Evolutionary conservation across 2,113 vertebrate species (phyloP).

Genomic region (Alaudala cheleensis): DNA sequence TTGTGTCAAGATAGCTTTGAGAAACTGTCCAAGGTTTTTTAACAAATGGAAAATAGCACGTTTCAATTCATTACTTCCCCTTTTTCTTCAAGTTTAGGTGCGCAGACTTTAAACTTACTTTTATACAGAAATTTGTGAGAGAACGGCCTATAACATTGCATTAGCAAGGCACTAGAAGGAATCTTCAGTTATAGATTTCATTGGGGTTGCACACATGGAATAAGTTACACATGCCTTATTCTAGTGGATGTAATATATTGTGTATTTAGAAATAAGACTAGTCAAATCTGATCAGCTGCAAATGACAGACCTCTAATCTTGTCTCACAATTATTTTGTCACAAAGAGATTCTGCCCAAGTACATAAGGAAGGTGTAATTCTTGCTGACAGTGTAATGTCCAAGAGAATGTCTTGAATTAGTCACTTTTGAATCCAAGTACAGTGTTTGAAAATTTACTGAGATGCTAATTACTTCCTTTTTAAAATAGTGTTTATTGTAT

Average conservation of each 20-base stretch:
- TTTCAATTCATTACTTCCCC: background rate
- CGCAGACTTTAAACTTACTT: background rate
- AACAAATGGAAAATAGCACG: background rate
- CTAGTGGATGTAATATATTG: background rate
- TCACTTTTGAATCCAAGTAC: background rate
- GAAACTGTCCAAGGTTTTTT: background rate
- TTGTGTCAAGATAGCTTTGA: background rate
- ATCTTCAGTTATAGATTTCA: background rate
- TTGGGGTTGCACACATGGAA: background rate
- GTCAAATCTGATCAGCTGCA: background rate
- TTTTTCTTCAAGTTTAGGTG: background rate
- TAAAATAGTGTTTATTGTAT: background rate
- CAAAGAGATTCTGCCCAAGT: background rate
- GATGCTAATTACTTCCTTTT: background rate
- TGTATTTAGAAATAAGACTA: background rate
- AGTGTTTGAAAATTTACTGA: background rate
- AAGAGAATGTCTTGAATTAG: background rate
- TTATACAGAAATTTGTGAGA: background rate
- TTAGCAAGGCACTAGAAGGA: background rate
- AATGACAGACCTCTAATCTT: background rate
- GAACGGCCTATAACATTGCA: accelerated
- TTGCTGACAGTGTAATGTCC: background rate
- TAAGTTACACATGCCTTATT: background rate
- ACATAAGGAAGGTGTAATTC: background rate
- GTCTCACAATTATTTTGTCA: background rate